These are phyloP conservation scores for Bombycilla garrulus DNA, from an alignment of 2,113 vertebrate species.

Conservation along the genomic window DNA sequence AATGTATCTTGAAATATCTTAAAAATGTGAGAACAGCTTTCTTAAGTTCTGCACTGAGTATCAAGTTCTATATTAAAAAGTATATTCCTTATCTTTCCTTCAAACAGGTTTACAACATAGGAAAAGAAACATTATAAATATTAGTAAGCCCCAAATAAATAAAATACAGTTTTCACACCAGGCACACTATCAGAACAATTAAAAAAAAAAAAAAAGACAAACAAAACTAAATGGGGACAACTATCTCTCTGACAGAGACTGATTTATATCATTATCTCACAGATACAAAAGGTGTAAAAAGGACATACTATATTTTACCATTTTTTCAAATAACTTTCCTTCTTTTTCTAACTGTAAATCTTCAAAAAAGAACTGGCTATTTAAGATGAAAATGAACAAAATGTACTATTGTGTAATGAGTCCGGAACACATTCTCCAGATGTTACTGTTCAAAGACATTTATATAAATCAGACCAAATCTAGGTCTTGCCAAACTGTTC, in stretches of 20 bases:
- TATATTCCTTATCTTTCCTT: not conserved
- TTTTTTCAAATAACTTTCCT: not conserved
- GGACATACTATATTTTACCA: not conserved
- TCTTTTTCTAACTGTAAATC: not conserved
- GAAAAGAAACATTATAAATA: not conserved
- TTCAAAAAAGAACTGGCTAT: conserved; percentile 10
- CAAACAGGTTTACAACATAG: not conserved
- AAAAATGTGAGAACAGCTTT: not conserved
- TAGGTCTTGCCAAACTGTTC: conserved; percentile 31
- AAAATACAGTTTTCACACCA: not conserved
- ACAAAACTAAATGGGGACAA: not conserved
- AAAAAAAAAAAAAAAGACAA: not conserved
- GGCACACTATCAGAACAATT: not conserved
- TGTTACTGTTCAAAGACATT: conserved; percentile 53
- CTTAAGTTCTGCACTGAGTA: not conserved
- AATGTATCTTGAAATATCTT: not conserved
- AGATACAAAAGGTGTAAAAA: not conserved
- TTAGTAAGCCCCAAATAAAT: not conserved
- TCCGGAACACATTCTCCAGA: conserved; percentile 31
- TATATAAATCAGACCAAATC: conserved; percentile 35
- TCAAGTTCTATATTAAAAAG: not conserved
- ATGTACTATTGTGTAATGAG: conserved; percentile 53
- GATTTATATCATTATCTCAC: not conserved
- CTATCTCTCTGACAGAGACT: not conserved
- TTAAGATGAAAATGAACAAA: conserved; percentile 53